phyloP scores from a whole-genome alignment of 2,113 vertebrate species.

The Xenopus tropicalis region UCB_Xtro_10.0 CM004447.2:12457001-12457500 shows the following conservation, averaged over 20 bases:
- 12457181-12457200: conserved; percentile 1
- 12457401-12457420: not conserved
- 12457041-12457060: conserved; percentile 2
- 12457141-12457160: not conserved
- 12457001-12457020: not conserved
- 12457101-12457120: not conserved
- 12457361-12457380: not conserved
- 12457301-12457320: conserved; percentile 11
- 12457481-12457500: too few species aligned
- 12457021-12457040: not conserved
- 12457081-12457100: conserved; percentile 1
- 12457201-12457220: conserved; percentile 41
- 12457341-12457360: not conserved
- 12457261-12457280: conserved; percentile 33
- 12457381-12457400: not conserved
- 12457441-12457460: too few species aligned
- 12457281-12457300: conserved; percentile 9
- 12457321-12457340: not conserved
- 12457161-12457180: not conserved
- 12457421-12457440: too few species aligned
- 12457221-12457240: conserved; percentile 25
- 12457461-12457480: too few species aligned
- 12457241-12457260: conserved; percentile 34
- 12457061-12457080: conserved; percentile 30
- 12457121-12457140: conserved; percentile 20